phyloP scores from a whole-genome alignment of 2,888 invertebrate genomes.

The Mesoligia furuncula region DNA sequence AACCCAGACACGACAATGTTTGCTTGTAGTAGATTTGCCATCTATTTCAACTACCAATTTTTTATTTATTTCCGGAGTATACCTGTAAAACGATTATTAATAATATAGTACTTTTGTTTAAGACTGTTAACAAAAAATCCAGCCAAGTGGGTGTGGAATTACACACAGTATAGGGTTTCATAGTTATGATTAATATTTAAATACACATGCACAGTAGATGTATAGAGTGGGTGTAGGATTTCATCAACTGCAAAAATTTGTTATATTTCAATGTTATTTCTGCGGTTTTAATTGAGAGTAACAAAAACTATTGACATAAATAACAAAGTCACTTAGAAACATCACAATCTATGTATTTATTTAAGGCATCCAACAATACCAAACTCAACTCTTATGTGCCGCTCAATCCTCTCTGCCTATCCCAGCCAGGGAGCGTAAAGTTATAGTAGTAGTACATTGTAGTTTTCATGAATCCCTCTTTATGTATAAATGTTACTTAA shows the following conservation, averaged over 20 bases:
- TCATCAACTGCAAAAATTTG: background rate
- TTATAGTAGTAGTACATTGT: background rate
- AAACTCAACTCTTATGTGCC: background rate
- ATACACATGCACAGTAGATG: background rate
- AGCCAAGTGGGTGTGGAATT: background rate
- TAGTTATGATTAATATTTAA: background rate
- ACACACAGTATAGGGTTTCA: background rate
- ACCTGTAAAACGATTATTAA: conserved; percentile 78
- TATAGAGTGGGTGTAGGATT: too few species aligned
- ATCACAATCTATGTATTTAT: background rate
- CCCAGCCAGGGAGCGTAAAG: background rate
- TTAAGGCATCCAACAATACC: background rate
- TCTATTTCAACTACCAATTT: conserved; percentile 90
- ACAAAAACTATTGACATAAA: background rate
- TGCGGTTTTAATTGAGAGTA: background rate
- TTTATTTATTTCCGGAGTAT: conserved; percentile 87
- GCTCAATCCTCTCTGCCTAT: background rate
- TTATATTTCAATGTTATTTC: background rate
- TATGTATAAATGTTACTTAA: background rate
- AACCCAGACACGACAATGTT: conserved; percentile 93
- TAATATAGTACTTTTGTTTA: background rate
- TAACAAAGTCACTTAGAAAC: background rate
- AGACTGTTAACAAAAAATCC: background rate
- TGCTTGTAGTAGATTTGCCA: conserved; percentile 85
- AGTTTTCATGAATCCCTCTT: background rate